phyloP scores from a whole-genome alignment of 2,113 vertebrate genomes.

The Siphamia tubifer region DNA sequence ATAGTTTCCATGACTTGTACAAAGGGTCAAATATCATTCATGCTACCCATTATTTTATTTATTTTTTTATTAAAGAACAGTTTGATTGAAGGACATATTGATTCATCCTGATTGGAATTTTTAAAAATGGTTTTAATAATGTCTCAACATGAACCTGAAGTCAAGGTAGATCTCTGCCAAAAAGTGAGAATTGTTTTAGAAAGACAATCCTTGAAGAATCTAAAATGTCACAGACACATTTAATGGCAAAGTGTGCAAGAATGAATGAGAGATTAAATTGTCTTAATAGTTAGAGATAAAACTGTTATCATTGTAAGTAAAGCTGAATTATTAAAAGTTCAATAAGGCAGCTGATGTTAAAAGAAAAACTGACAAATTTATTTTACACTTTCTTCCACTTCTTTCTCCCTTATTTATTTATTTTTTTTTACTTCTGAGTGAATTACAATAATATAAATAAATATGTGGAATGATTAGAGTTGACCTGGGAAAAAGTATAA shows the following conservation, averaged over 20 bases:
- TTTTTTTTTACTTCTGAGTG: too few relatives aligned
- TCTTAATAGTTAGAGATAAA: neutral
- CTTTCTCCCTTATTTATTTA: neutral
- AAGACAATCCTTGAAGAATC: neutral
- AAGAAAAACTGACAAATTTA: constrained; percentile 8
- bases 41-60: neutral
- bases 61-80: neutral
- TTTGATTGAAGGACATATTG: neutral
- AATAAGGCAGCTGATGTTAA: constrained; percentile 16
- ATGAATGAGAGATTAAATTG: constrained; percentile 10
- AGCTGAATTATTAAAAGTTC: constrained; percentile 8
- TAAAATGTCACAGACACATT: constrained; percentile 11
- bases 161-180: neutral
- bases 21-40: neutral
- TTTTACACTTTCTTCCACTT: neutral
- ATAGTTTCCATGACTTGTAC: neutral
- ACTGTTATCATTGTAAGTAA: constrained; percentile 11
- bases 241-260: neutral
- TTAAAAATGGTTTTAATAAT: neutral
- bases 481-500: too few relatives aligned
- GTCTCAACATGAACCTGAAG: neutral
- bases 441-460: neutral
- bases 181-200: neutral
- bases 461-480: too few relatives aligned
- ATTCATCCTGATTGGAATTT: neutral